Base-by-base conservation (phyloP, 2,797 vertebrate genomes). In the Sebastes nivosus region DNA sequence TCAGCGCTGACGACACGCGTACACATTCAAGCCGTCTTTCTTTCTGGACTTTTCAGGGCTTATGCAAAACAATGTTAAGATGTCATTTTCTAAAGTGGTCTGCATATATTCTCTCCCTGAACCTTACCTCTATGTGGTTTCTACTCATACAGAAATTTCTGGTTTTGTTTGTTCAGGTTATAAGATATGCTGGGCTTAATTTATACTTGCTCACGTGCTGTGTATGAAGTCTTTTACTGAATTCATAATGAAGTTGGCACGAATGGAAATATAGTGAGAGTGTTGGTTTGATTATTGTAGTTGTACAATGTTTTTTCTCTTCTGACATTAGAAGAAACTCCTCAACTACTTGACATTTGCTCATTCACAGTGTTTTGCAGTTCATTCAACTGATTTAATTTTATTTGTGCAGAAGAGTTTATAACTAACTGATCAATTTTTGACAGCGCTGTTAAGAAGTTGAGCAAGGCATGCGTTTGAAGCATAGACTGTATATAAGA, bases 31-130 rank as follows among this genome's bases (percentile, higher is more conserved):
- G 61, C 72, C 22, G 32, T 79, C 81, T 75, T 36, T 83, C 74
- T 84, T 58, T 82, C 80, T 64, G 63, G 85, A 73, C 81, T 68
- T 85, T 77, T 83, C 63, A 50, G 76, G 60, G 86, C 73, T 88
- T 87, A 89, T 92, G 87, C 82, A 86, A 90, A 89, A 79, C 63
- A 80, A 82, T 42, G 59, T 65, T 27, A 74, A 72, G 73, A 76
- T 67, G 67, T 80, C 32, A 86, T 74, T 76, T 75, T 75, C 29
- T 70, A 25, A 46, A 77, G n/a, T 66, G 29, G 10, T 84, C n/a
- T 64, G 72, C 64, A 66, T 55, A 59, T 2, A 9, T 22, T 80
- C 22, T 34, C 11, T 42, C 11, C 16, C 13, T 10, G 4, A n/a
- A 32, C 58, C 52, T 55, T 38, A 24, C n/a, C 57, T 50, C 12